Percentiles rank a stretch among this genome's conserved stretches.
Evolutionary conservation across 1,140 invertebrate genomes (phyloP).

Genomic region (Harlomillsia oculata): DNA sequence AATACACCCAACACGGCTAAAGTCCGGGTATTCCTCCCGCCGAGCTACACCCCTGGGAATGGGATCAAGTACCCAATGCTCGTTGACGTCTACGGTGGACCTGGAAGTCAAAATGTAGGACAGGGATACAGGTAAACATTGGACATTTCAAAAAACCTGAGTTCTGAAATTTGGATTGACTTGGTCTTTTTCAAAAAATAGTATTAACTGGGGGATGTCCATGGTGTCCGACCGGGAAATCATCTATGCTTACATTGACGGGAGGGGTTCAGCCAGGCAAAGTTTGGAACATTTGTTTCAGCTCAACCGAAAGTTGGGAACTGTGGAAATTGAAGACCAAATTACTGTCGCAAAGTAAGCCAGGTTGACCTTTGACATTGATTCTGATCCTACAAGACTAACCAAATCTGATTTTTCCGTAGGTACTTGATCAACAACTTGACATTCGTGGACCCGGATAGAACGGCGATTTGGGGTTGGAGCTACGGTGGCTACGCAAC

Average conservation of each 20-base stretch:
- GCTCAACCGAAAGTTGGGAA: constrained; percentile 72
- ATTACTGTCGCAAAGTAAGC: constrained; percentile 42
- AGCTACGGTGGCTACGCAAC: constrained; percentile 52
- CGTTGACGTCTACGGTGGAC: constrained; percentile 79
- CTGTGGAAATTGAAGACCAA: constrained; percentile 55
- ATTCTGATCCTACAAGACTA: too few species aligned
- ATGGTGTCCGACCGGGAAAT: constrained; percentile 69
- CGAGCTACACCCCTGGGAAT: constrained; percentile 56
- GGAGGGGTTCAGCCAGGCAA: constrained; percentile 72
- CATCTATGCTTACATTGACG: constrained; percentile 81
- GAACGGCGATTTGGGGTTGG: constrained; percentile 79
- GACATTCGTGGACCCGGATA: constrained; percentile 53
- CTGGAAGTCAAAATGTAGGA: constrained; percentile 66
- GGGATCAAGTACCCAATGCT: constrained; percentile 73
- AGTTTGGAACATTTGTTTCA: constrained; percentile 72
- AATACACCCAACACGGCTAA: constrained; percentile 56
- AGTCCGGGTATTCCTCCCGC: constrained; percentile 61
- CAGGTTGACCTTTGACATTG: too few species aligned
- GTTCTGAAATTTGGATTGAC: too few species aligned
- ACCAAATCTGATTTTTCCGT: not conserved
- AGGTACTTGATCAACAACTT: constrained; percentile 51
- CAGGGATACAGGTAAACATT: too few species aligned
- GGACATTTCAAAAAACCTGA: too few species aligned
- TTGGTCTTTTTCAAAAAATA: too few species aligned
- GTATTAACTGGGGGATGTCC: constrained; percentile 69